Conservation (phyloP, 2,888 invertebrate genomes). For the Tetheella fluctuosa region DNA sequence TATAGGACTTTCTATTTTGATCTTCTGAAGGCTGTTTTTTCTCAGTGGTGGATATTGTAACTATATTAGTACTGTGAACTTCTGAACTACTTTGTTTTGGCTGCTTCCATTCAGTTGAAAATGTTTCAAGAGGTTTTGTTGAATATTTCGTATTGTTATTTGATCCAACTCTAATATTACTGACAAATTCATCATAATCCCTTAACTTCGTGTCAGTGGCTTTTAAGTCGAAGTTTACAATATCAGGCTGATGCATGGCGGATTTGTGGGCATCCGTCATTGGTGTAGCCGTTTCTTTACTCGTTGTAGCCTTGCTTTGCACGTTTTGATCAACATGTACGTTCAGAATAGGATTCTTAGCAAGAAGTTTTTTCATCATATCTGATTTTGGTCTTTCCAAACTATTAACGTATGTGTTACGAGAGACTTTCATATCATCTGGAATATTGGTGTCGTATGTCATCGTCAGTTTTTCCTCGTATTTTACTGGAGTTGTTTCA, state of each 20-base stretch:
- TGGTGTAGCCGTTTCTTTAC: slow-evolving; percentile 55
- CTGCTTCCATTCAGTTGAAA: slow-evolving; percentile 65
- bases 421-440: slow-evolving; percentile 86
- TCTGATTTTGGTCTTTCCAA: slow-evolving; percentile 86
- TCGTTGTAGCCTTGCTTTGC: slow-evolving; percentile 63
- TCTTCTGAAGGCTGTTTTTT: slow-evolving; percentile 63
- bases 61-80: slow-evolving; percentile 61
- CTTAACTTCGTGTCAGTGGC: slow-evolving; percentile 56
- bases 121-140: slow-evolving; percentile 61
- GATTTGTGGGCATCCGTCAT: slow-evolving; percentile 75
- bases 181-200: slow-evolving; percentile 77
- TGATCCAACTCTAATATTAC: slow-evolving; percentile 78
- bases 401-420: slow-evolving; percentile 84
- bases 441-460: slow-evolving; percentile 85
- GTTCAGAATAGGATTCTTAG: slow-evolving; percentile 79
- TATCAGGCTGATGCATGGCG: slow-evolving; percentile 77
- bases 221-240: slow-evolving; percentile 79
- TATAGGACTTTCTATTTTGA: slow-evolving; percentile 66
- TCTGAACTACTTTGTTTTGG: slow-evolving; percentile 47
- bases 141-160: slow-evolving; percentile 71
- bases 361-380: slow-evolving; percentile 83
- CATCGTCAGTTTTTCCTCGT: slow-evolving; percentile 74
- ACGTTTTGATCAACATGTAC: slow-evolving; percentile 70
- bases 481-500: slow-evolving; percentile 60
- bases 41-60: slow-evolving; percentile 74